phyloP scores from a whole-genome alignment of 2,888 invertebrate genomes.

The Calameuta idolon region DNA sequence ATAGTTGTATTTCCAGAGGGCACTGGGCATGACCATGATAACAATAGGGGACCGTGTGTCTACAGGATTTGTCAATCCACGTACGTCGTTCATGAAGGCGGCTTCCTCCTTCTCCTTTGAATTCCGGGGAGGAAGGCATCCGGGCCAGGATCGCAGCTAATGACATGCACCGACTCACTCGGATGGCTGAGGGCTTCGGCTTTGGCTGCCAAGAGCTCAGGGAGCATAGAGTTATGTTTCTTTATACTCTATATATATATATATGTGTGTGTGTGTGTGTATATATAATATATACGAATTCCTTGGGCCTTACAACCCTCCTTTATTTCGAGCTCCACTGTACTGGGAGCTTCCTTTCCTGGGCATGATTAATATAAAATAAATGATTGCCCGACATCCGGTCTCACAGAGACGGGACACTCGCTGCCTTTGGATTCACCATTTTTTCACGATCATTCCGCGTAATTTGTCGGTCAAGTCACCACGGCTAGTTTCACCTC shows the following conservation, averaged over 20 bases:
- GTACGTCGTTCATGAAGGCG: slow-evolving; percentile 59
- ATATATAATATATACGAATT: slow-evolving; percentile 30
- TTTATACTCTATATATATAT: neutral
- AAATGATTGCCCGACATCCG: slow-evolving; percentile 65
- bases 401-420: slow-evolving; percentile 54
- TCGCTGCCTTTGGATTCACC: slow-evolving; percentile 43
- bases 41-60: slow-evolving; percentile 44
- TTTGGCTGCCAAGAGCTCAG: neutral
- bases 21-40: slow-evolving; percentile 62
- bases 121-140: slow-evolving; percentile 45
- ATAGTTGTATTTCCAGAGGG: slow-evolving; percentile 32
- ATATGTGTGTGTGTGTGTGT: neutral
- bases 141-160: slow-evolving; percentile 60
- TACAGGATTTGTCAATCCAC: slow-evolving; percentile 65
- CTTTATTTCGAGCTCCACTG: slow-evolving; percentile 8
- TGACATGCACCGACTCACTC: slow-evolving; percentile 61
- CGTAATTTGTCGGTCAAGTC: slow-evolving; percentile 64
- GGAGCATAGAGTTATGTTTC: neutral
- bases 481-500: slow-evolving; percentile 64
- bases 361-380: slow-evolving; percentile 65
- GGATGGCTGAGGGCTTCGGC: slow-evolving; percentile 5
- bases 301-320: slow-evolving; percentile 28
- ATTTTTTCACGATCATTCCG: slow-evolving; percentile 58
- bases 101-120: slow-evolving; percentile 50
- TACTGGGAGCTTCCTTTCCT: slow-evolving; percentile 47